These are phyloP conservation scores for Ennomos erosarius DNA, from an alignment of 2,888 invertebrate species.

Conservation along the genomic window DNA sequence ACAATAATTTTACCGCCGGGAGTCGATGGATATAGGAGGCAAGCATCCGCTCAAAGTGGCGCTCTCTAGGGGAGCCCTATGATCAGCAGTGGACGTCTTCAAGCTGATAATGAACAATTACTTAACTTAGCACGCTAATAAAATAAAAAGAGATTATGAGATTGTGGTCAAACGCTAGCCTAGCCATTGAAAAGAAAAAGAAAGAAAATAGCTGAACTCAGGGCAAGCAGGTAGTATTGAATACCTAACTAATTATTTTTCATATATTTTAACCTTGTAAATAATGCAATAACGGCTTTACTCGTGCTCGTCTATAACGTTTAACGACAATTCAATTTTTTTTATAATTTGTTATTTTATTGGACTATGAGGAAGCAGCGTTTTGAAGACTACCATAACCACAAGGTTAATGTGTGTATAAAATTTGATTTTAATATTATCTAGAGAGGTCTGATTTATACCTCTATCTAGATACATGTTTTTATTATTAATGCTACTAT, in stretches of 20 bases:
- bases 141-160: too few relatives aligned
- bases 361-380: slow-evolving; percentile 8
- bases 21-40: too few relatives aligned
- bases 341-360: slow-evolving; percentile 8
- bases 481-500: too few relatives aligned
- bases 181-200: too few relatives aligned
- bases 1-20: too few relatives aligned
- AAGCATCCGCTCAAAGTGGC: too few relatives aligned
- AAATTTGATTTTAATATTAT: background rate
- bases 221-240: background rate
- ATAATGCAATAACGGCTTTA: slow-evolving; percentile 5
- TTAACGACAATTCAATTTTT: slow-evolving; percentile 1
- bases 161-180: too few relatives aligned
- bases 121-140: too few relatives aligned
- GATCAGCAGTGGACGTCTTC: too few relatives aligned
- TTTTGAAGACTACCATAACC: slow-evolving; percentile 1
- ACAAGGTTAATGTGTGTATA: slow-evolving; percentile 5
- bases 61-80: too few relatives aligned
- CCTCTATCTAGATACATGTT: background rate
- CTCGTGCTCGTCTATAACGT: background rate
- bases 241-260: too few relatives aligned
- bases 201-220: background rate
- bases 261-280: slow-evolving; percentile 5
- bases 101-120: too few relatives aligned
- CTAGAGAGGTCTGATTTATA: background rate